phyloP scores from a whole-genome alignment of 2,113 vertebrate genomes.

The Clupea harengus region DNA sequence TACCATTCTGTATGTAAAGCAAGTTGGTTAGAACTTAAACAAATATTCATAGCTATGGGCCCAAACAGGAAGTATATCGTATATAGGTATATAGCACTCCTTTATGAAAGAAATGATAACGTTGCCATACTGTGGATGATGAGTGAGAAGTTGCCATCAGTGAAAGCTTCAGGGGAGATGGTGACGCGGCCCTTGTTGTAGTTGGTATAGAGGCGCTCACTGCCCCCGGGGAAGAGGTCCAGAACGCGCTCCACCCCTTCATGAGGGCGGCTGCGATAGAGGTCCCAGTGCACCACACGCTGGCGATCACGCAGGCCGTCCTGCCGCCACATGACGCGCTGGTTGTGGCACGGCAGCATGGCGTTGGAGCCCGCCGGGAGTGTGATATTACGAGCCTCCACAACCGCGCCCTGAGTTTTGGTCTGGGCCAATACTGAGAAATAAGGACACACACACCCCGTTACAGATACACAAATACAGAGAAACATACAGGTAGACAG shows the following conservation, averaged over 20 bases:
- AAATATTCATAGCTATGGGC: background rate
- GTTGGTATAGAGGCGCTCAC: constrained; percentile 82
- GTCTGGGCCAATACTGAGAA: constrained; percentile 64
- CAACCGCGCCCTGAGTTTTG: constrained; percentile 66
- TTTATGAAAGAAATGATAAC: background rate
- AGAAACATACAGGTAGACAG: background rate
- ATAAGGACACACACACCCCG: constrained; percentile 17
- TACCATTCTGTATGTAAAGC: background rate
- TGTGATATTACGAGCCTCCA: constrained; percentile 78
- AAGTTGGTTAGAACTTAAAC: background rate
- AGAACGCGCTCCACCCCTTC: constrained; percentile 74
- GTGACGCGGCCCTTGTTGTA: constrained; percentile 81
- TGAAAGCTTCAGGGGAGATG: constrained; percentile 79
- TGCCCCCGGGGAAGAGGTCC: constrained; percentile 88
- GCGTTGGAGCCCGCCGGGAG: constrained; percentile 69
- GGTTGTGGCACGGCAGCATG: constrained; percentile 82
- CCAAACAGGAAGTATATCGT: background rate
- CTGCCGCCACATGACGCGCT: constrained; percentile 88
- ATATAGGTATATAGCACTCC: background rate
- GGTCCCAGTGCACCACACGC: constrained; percentile 94
- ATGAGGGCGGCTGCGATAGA: constrained; percentile 69
- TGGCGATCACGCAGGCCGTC: constrained; percentile 89
- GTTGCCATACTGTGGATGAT: constrained; percentile 68
- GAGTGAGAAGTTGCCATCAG: constrained; percentile 92
- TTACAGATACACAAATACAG: background rate